Evolutionary conservation across 2,888 invertebrate species (phyloP), one percentile per base, ranked within the genome.

Genomic region (Blastobasis adustella): DNA sequence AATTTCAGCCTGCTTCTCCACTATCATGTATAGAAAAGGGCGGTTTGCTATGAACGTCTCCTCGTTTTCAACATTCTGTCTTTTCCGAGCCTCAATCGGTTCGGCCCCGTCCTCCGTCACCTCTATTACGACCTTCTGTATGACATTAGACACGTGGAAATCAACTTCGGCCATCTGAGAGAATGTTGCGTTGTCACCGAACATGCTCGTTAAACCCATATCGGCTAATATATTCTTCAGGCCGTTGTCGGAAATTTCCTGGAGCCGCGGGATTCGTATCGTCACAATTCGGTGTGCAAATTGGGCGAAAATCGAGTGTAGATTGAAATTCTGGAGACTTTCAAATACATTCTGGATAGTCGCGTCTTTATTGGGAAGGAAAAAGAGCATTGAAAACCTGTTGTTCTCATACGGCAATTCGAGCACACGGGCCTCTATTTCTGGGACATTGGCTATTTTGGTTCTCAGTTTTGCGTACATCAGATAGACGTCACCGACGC

Each of bases 311-410:
- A 23, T 23, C 1, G 23, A 23, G 3, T 23, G 23, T 58, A 90
- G 67, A 52, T 89, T 88, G 9, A 89, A 64, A 0, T 58, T 64
- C 8, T 79, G 76, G n/a, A 93, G 64, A n/a, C 79, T 79, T 0
- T 87, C 75, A 1, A 92, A 69, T 1, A 93, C 83, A 4, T 71
- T 73, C 4, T 70, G 65, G 4, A 90, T 52, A 1, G 78, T 65
- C 10, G 79, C 76, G 37, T 82, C 84, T 39, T 73, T 68, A 49
- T 82, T 69, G 0, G 94, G 94, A 38, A 93, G 65, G 54, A 93
- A 76, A 3, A 93, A 62, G 5, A 93, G 72, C 93, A 94, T 93
- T 0, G 91, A 91, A 53, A 90, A 89, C 51, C 89, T 84, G 9
- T 64, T 63, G 0, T 70, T 58, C 0, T 78, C 82, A 42, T 83